phyloP scores from a whole-genome alignment of 2,797 vertebrate species.

The Alauda arvensis region DNA sequence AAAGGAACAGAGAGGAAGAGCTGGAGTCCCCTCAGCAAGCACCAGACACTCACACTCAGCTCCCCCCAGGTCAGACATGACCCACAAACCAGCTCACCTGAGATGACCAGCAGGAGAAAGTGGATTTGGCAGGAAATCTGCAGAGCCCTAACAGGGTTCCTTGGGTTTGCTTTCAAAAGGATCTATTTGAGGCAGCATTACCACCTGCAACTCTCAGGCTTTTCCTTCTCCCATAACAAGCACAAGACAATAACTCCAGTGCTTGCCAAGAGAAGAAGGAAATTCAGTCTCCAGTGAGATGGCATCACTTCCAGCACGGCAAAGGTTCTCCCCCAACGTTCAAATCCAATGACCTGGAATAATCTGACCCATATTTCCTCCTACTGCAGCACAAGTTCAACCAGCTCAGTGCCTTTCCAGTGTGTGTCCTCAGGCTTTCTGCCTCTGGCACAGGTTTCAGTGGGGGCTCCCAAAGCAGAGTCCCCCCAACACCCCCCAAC shows the following conservation, averaged over 20 bases:
- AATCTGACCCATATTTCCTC: not conserved
- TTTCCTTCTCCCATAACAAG: not conserved
- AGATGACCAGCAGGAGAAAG: not conserved
- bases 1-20: not conserved
- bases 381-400: not conserved
- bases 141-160: not conserved
- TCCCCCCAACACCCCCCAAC: not conserved
- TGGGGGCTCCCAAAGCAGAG: not conserved
- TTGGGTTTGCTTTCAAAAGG: not conserved
- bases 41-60: not conserved
- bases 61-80: not conserved
- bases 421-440: not conserved
- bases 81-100: not conserved
- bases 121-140: not conserved
- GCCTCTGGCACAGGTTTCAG: too few species aligned
- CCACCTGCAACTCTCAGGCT: not conserved
- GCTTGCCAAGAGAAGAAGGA: not conserved
- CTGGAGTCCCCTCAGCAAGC: not conserved
- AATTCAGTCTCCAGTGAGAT: fast-evolving
- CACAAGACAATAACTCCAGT: not conserved
- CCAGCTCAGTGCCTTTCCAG: not conserved
- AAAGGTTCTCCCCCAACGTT: not conserved
- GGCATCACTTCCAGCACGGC: fast-evolving
- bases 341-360: not conserved
- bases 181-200: not conserved